These are phyloP conservation scores for Cecropterus lyciades DNA, from an alignment of 1,140 invertebrate genomes.

Conservation along the genomic window DNA sequence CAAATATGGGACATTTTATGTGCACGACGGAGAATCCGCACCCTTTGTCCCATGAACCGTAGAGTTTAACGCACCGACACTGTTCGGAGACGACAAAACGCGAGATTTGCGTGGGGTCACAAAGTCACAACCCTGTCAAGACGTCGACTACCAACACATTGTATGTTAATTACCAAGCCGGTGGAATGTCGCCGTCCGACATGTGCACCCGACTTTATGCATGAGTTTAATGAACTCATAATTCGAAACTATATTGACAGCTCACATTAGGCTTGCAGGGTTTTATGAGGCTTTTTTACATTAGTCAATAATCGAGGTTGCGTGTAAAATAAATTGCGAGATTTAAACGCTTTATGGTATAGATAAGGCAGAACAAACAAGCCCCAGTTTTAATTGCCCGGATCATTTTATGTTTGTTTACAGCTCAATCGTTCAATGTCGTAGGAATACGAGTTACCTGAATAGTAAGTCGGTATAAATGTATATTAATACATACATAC, in stretches of 20 bases:
- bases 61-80: slow-evolving; percentile 20
- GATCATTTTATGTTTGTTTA: slow-evolving; percentile 39
- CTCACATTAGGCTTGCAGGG: slow-evolving; percentile 34
- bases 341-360: slow-evolving; percentile 44
- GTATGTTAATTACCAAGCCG: slow-evolving; percentile 66
- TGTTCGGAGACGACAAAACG: slow-evolving; percentile 33
- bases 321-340: slow-evolving; percentile 50
- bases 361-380: slow-evolving; percentile 45
- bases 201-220: slow-evolving; percentile 44
- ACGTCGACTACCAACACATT: slow-evolving; percentile 71
- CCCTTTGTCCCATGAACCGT: slow-evolving; percentile 15
- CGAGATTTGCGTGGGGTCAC: slow-evolving; percentile 42
- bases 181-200: slow-evolving; percentile 33
- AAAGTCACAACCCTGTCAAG: slow-evolving; percentile 44
- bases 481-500: too few species aligned
- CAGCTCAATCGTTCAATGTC: slow-evolving; percentile 41
- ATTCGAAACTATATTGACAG: slow-evolving; percentile 32
- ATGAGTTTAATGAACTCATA: slow-evolving; percentile 50
- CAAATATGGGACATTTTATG: slow-evolving; percentile 40
- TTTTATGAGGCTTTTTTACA: slow-evolving; percentile 38
- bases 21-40: slow-evolving; percentile 35
- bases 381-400: slow-evolving; percentile 41
- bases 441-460: slow-evolving; percentile 19
- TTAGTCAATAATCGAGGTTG: slow-evolving; percentile 47
- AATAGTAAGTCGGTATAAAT: too few species aligned